A percentile compares a stretch with the other conserved stretches of the same genome.
Conservation (phyloP, 1,140 invertebrate species). For the Saccostrea cuccullata region DNA sequence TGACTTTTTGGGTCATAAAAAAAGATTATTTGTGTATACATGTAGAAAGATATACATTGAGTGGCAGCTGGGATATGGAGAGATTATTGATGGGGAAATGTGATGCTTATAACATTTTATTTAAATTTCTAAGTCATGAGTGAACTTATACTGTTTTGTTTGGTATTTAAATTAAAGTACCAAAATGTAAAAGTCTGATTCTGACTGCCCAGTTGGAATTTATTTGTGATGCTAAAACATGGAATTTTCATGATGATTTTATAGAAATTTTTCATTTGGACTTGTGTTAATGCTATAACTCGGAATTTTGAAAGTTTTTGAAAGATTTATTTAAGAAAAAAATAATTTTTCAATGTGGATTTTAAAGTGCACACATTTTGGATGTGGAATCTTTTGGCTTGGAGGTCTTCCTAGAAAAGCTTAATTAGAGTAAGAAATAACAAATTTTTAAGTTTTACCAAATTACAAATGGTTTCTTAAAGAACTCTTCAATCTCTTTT, state of each 20-base stretch:
- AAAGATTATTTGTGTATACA: not conserved
- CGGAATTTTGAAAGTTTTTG: too few relatives aligned
- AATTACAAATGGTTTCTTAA: too few relatives aligned
- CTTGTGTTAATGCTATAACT: not conserved
- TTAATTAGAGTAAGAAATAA: not conserved
- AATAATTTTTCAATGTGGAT: not conserved
- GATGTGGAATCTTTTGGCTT: not conserved
- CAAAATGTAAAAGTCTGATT: not conserved
- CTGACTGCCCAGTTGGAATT: not conserved
- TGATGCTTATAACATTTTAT: not conserved
- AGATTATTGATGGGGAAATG: constrained; percentile 15
- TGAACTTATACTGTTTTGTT: not conserved
- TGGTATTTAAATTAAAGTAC: not conserved
- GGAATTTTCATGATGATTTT: not conserved
- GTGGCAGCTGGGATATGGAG: constrained; percentile 4
- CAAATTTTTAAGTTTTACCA: too few relatives aligned
- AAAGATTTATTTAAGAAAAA: not conserved
- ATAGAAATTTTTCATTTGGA: not conserved
- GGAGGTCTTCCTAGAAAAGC: not conserved
- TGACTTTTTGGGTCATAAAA: constrained; percentile 6
- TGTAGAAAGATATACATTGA: not conserved
- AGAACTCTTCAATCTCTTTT: too few relatives aligned
- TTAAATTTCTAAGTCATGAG: not conserved
- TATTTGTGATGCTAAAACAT: not conserved
- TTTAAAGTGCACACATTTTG: not conserved